Base-by-base conservation (phyloP, 2,797 vertebrate species). In the Oryzias sinensis region DNA sequence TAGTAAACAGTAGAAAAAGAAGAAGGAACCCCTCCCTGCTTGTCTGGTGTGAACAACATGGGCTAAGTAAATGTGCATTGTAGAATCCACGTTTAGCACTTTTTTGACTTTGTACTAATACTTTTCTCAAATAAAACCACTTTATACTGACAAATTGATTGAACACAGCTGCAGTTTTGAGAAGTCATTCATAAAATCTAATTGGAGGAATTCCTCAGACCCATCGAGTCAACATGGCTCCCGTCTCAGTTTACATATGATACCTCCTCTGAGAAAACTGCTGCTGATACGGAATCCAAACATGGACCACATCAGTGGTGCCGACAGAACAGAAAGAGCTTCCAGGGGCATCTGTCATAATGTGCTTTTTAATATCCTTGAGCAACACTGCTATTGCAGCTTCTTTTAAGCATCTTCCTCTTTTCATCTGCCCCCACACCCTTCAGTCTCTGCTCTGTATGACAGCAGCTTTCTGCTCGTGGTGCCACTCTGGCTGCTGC, bases 401-500 rank as follows among this genome's bases (percentile, higher is more conserved):
- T 59, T 75, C 43, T 49, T 43, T 67, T 61, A 45, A 62, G 46
- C 48, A 6, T 41, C 44, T 72, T 76, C 74, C 64, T 48, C 62
- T 70, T 62, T 43, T 57, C 29, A 44, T 16, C 37, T 53, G 65
- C 64, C 69, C 71, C 63, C 68, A 67, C 73, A 62, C 68, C 54
- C 72, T 46, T 24, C 2, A 22, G 75, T 71, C 81, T 64, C 52
- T 1, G 1, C 25, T 65, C 24, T 53, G 69, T 67, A 48, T 70
- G 79, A 69, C 60, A 13, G 75, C 57, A 71, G 67, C 55, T 76
- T 83, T 80, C 61, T 65, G 59, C 56, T 7, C 1, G 40, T 72
- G 84, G 83, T 76, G 82, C 77, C 86, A 13, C 74, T 59, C 74
- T 59, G 82, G 63, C 85, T 74, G 24, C 70, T 54, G 72, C 49